These are phyloP conservation scores for Panthera uncia DNA, from an alignment of 2,113 vertebrate species.

Conservation along the genomic window DNA sequence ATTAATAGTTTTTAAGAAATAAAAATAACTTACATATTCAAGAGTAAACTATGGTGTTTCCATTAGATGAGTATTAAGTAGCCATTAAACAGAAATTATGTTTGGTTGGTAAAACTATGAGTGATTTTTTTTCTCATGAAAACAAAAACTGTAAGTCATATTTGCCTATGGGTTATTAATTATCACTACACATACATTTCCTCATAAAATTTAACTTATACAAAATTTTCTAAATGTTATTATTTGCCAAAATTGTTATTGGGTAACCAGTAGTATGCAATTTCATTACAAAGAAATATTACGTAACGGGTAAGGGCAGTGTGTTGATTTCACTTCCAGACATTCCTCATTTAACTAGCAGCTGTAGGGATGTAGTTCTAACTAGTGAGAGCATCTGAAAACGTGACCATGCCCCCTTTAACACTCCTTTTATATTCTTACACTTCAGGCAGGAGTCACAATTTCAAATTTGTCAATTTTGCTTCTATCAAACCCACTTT, in stretches of 20 bases:
- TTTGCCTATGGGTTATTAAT: background rate
- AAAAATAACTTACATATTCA: conserved; percentile 3
- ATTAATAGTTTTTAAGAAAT: background rate
- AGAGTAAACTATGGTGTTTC: background rate
- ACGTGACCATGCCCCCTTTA: background rate
- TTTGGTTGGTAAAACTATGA: background rate
- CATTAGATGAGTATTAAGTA: background rate
- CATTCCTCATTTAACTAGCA: background rate
- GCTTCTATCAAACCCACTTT: background rate
- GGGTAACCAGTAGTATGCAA: background rate
- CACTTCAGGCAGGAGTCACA: background rate
- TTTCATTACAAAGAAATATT: background rate
- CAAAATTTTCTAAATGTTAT: background rate
- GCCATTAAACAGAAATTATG: background rate
- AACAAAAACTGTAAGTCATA: background rate
- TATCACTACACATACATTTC: background rate
- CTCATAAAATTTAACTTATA: background rate
- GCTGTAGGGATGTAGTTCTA: background rate
- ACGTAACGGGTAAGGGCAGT: background rate
- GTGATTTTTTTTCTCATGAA: background rate
- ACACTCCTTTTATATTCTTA: background rate
- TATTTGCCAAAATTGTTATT: background rate
- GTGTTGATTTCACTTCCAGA: background rate
- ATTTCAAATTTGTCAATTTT: background rate
- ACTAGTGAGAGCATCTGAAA: background rate